Evolutionary conservation across 2,797 vertebrate species (phyloP).

Genomic region (Phylloscopus collybita): DNA sequence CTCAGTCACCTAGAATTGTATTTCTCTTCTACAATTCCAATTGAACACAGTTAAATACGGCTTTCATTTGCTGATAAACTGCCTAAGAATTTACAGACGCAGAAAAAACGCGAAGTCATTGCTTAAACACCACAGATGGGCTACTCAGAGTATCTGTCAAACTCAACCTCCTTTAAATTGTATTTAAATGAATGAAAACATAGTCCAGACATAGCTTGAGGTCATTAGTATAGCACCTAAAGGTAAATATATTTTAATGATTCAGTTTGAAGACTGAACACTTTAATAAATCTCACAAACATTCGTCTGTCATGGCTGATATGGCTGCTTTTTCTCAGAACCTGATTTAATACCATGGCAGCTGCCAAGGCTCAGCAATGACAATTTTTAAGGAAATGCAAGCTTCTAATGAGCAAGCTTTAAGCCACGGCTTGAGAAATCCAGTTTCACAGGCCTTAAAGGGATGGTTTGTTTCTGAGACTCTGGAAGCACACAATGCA

Average conservation of each 20-base stretch:
- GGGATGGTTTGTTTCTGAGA: not conserved
- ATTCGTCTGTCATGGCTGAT: not conserved
- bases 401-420: slow-evolving; percentile 8
- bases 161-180: not conserved
- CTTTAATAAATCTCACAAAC: slow-evolving; percentile 14
- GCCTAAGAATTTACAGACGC: not conserved
- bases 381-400: slow-evolving; percentile 21
- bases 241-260: slow-evolving; percentile 15
- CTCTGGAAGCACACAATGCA: not conserved
- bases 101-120: not conserved
- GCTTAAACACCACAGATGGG: not conserved
- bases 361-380: not conserved
- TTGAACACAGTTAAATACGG: not conserved
- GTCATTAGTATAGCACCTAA: not conserved
- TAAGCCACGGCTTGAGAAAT: not conserved
- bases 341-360: slow-evolving; percentile 8
- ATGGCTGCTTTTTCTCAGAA: slow-evolving; percentile 20
- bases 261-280: slow-evolving; percentile 3
- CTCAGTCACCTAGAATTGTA: not conserved
- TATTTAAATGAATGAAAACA: slow-evolving; percentile 18
- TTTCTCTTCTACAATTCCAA: not conserved
- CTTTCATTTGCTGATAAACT: not conserved
- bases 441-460: not conserved
- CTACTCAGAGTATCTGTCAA: not conserved
- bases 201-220: not conserved